These are phyloP conservation scores for Xiphophorus couchianus DNA, from an alignment of 2,113 vertebrate genomes.

Conservation along the genomic window DNA sequence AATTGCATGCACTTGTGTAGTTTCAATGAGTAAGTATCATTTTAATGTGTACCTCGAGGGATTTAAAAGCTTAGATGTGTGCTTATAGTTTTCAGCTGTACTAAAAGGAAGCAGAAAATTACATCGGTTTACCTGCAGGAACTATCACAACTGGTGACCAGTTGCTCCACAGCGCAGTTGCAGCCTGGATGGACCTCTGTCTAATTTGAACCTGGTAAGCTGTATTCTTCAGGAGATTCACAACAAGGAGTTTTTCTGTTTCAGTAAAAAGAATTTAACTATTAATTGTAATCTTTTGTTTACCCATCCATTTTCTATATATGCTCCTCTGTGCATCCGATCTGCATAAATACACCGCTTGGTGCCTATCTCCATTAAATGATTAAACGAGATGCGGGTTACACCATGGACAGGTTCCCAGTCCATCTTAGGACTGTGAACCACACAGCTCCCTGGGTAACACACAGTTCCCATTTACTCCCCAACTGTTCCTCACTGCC, in stretches of 20 bases:
- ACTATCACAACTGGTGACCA: conserved; percentile 57
- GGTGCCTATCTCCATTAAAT: too few species aligned
- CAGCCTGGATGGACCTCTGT: conserved; percentile 39
- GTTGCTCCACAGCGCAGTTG: conserved; percentile 64
- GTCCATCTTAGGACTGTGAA: too few species aligned
- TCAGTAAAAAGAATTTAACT: neutral
- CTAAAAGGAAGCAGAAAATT: neutral
- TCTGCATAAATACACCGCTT: too few species aligned
- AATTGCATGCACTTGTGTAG: neutral
- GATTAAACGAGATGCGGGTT: too few species aligned
- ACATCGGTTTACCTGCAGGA: conserved; percentile 62
- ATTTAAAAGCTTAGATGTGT: neutral
- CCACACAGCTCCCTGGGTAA: too few species aligned
- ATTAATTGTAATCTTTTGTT: neutral
- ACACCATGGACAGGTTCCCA: too few species aligned
- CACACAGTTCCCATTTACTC: too few species aligned
- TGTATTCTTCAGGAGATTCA: conserved; percentile 37
- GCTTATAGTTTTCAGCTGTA: neutral
- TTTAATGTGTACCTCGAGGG: neutral
- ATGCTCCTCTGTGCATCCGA: too few species aligned
- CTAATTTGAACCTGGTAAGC: conserved; percentile 59
- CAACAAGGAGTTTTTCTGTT: conserved; percentile 47
- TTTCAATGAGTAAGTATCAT: neutral
- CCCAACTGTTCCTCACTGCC: too few species aligned
- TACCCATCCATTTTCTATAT: neutral